phyloP scores from a whole-genome alignment of 2,888 invertebrate species.

The Parnassius orleans region DNA sequence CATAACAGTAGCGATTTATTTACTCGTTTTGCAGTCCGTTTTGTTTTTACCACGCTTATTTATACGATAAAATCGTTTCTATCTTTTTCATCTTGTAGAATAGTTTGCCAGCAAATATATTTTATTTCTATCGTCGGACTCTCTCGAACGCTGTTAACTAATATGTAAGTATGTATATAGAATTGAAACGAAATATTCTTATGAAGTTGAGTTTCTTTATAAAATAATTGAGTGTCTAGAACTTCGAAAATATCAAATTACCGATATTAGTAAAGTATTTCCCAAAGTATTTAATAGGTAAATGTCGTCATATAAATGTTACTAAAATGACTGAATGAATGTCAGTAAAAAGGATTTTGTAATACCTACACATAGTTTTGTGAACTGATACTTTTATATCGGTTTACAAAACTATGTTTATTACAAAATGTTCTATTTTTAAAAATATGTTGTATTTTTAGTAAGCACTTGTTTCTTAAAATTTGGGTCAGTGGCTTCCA shows the following conservation, averaged over 20 bases:
- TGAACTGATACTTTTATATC: too few relatives aligned
- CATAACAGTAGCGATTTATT: neutral
- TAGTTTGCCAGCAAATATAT: conserved; percentile 23
- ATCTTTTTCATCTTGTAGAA: conserved; percentile 3
- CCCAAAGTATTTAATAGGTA: too few relatives aligned
- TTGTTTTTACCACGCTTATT: neutral
- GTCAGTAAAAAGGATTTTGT: too few relatives aligned
- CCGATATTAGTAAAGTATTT: too few relatives aligned
- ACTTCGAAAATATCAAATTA: too few relatives aligned
- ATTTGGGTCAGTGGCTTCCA: conserved; percentile 23
- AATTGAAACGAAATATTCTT: conserved; percentile 7
- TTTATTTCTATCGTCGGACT: conserved; percentile 17
- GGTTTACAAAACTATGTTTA: too few relatives aligned
- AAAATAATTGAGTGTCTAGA: too few relatives aligned
- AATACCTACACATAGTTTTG: too few relatives aligned
- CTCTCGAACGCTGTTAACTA: conserved; percentile 4
- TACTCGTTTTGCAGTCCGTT: neutral
- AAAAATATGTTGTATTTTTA: conserved; percentile 12
- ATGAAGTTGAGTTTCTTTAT: neutral
- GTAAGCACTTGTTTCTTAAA: conserved; percentile 6
- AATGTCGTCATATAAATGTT: too few relatives aligned
- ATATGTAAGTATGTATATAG: neutral
- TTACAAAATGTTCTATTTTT: conserved; percentile 2
- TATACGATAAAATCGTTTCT: too few relatives aligned
- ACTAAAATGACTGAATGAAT: too few relatives aligned